These are phyloP conservation scores for Dermolepida albohirtum DNA, from an alignment of 2,888 invertebrate species.

Conservation along the genomic window DNA sequence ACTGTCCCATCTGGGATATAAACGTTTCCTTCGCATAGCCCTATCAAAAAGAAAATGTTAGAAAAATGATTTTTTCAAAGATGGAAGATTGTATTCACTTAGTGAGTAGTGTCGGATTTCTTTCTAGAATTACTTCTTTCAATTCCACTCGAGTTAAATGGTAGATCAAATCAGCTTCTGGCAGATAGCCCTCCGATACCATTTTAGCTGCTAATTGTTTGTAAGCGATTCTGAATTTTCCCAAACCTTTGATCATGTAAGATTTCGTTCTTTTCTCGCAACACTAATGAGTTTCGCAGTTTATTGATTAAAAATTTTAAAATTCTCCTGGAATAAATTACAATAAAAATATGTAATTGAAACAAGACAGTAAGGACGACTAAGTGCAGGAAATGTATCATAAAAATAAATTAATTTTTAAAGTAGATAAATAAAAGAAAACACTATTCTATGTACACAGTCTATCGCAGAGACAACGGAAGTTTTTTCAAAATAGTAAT, in stretches of 20 bases:
- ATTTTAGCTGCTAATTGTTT: slow-evolving; percentile 70
- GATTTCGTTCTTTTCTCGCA: slow-evolving; percentile 78
- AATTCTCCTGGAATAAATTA: slow-evolving; percentile 11
- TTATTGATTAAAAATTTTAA: slow-evolving; percentile 72
- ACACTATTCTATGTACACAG: too few species aligned
- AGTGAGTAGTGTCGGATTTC: slow-evolving; percentile 70
- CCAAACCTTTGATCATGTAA: slow-evolving; percentile 67
- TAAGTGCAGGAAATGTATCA: too few species aligned
- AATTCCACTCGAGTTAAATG: slow-evolving; percentile 79
- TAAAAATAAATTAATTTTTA: too few species aligned
- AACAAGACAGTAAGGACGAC: too few species aligned
- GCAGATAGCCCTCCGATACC: slow-evolving; percentile 73
- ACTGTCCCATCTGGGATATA: slow-evolving; percentile 71
- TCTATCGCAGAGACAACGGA: too few species aligned
- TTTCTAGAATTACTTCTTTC: slow-evolving; percentile 66
- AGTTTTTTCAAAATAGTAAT: too few species aligned
- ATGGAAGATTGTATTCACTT: slow-evolving; percentile 59
- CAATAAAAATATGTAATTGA: background rate
- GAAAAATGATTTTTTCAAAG: background rate
- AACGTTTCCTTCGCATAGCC: slow-evolving; percentile 74
- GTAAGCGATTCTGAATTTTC: slow-evolving; percentile 72
- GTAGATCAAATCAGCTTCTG: slow-evolving; percentile 74
- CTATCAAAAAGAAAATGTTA: background rate
- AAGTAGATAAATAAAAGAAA: too few species aligned
- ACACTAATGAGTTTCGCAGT: slow-evolving; percentile 71